Evolutionary conservation across 2,888 invertebrate species (phyloP).

Genomic region (Seira ritae): DNA sequence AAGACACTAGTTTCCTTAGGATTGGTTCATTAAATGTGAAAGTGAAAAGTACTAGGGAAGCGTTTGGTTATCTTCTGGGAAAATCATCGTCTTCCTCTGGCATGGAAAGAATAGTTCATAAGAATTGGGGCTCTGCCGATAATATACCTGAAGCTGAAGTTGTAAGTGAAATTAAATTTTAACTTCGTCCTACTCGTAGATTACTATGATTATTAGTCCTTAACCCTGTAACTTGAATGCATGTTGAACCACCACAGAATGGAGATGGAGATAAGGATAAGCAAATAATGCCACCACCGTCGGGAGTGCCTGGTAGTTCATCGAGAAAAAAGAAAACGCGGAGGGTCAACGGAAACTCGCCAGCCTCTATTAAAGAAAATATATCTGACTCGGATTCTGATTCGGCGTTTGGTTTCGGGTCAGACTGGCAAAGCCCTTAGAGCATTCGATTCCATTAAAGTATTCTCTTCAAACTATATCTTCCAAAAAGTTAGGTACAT

Average conservation of each 20-base stretch:
- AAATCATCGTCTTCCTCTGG: slow-evolving; percentile 80
- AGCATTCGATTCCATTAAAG: not conserved
- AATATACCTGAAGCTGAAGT: slow-evolving; percentile 79
- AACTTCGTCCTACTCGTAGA: too few species aligned
- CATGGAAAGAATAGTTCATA: slow-evolving; percentile 80
- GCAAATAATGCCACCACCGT: slow-evolving; percentile 84
- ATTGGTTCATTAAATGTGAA: slow-evolving; percentile 94
- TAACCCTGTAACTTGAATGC: too few species aligned
- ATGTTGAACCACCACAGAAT: not conserved
- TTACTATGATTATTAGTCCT: not conserved
- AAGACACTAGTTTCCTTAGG: slow-evolving; percentile 91
- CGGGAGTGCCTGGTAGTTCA: slow-evolving; percentile 23
- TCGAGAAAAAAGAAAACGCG: slow-evolving; percentile 57
- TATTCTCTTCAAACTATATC: not conserved
- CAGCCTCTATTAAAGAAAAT: slow-evolving; percentile 63
- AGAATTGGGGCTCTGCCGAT: slow-evolving; percentile 93
- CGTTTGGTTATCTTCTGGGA: slow-evolving; percentile 92
- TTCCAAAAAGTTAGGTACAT: too few species aligned
- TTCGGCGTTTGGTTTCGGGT: slow-evolving; percentile 90
- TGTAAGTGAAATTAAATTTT: slow-evolving; percentile 58
- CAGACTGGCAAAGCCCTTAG: slow-evolving; percentile 80
- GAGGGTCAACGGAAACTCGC: slow-evolving; percentile 42
- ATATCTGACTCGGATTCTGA: slow-evolving; percentile 88
- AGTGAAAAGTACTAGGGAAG: slow-evolving; percentile 94
- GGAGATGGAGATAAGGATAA: slow-evolving; percentile 75